Conservation (phyloP, 2,797 vertebrate species). For the Gymnopithys bicolor region DNA sequence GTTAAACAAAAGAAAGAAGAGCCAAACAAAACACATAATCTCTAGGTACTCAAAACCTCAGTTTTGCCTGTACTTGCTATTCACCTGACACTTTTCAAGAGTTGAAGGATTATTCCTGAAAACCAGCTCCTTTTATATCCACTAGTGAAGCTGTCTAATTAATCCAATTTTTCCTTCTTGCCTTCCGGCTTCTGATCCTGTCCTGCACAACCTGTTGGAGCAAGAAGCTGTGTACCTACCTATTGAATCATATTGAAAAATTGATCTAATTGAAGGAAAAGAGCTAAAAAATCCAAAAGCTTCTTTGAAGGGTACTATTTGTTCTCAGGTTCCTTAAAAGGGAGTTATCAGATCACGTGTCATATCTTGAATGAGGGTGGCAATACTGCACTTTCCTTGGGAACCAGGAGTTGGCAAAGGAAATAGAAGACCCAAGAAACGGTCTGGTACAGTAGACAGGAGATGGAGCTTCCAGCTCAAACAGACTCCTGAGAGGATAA, state of each 20-base stretch:
- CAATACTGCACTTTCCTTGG: neutral
- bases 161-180: neutral
- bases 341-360: neutral
- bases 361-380: neutral
- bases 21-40: neutral
- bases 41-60: neutral
- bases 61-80: neutral
- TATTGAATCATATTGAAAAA: neutral
- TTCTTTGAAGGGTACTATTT: neutral
- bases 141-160: neutral
- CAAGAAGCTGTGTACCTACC: neutral
- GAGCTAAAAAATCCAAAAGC: neutral
- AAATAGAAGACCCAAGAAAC: neutral
- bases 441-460: neutral
- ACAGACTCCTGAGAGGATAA: neutral
- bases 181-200: neutral
- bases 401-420: neutral
- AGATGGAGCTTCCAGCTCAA: neutral
- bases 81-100: neutral
- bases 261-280: neutral
- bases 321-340: neutral
- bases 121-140: neutral
- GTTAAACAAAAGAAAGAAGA: neutral
- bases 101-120: neutral
- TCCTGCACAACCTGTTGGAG: neutral